phyloP scores from a whole-genome alignment of 2,888 invertebrate species.

The Buathra laborator region DNA sequence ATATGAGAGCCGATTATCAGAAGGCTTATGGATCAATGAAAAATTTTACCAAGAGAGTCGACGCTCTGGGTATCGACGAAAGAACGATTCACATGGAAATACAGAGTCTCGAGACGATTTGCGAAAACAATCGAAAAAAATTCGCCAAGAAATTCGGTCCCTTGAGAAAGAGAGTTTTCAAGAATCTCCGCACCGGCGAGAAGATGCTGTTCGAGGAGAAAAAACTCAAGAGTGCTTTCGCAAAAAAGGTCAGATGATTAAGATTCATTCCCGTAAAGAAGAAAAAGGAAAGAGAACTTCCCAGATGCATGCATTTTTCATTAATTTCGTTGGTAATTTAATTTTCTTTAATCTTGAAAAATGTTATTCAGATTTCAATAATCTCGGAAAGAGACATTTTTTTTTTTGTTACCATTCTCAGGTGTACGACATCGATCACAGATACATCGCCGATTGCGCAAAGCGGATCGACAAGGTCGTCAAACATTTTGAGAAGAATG shows the following conservation, averaged over 20 bases:
- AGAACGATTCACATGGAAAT: constrained; percentile 74
- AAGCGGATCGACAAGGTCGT: constrained; percentile 70
- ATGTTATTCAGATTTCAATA: background rate
- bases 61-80: constrained; percentile 71
- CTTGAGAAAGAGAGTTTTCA: constrained; percentile 73
- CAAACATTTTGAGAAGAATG: constrained; percentile 67
- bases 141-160: constrained; percentile 73
- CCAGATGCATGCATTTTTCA: too few species aligned
- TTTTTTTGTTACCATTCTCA: constrained; percentile 39
- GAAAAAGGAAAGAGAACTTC: too few species aligned
- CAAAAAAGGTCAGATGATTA: constrained; percentile 69
- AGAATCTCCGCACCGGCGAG: constrained; percentile 73
- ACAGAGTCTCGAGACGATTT: constrained; percentile 68
- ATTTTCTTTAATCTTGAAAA: too few species aligned
- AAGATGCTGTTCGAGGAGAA: constrained; percentile 74
- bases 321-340: too few species aligned
- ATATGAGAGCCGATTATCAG: constrained; percentile 75
- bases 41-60: constrained; percentile 73
- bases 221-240: constrained; percentile 70
- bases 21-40: constrained; percentile 70
- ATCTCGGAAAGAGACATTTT: background rate
- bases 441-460: constrained; percentile 65
- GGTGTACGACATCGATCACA: constrained; percentile 74
- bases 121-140: constrained; percentile 66
- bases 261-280: background rate